Base-by-base conservation (phyloP, 2,797 vertebrate species). In the Botia kubotai region DNA sequence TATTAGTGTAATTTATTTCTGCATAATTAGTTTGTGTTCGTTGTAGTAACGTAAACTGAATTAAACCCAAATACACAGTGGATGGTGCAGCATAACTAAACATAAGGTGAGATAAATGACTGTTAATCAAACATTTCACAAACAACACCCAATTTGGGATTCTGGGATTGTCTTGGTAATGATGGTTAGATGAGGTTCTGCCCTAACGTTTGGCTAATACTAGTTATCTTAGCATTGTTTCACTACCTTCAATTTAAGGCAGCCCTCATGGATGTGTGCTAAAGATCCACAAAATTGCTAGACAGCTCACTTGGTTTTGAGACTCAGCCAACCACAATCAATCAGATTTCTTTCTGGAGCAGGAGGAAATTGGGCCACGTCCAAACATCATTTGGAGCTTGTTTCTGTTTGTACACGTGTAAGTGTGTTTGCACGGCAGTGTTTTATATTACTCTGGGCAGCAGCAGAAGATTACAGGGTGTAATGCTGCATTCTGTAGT, bases 401-500 rank as follows among this genome's bases (percentile, higher is more conserved):
- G 68, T 68, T 71, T 63, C 19, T 63, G 66, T 79, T 72, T 79
- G 57, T 63, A 48, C 57, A 72, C 29, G 16, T 62, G 68, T 72
- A 53, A 63, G 68, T 63, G 26, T 71, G 57, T 71, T 79, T 79
- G 48, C 33, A 0, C 53, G 29, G 29, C 62, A 8, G 60, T 57
- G 77, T 72, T 72, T 71, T 74, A 60, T 76, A 13, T 68, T 53
- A 75, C 52, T 17, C 33, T 48, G 72, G 60, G 19, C 62, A 29
- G 52, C 13, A 73, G 82, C 43, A 26, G 57, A 71, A 79, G 82
- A 83, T 87, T 80, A 77, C 14, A 46, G 66, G 83, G 74, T 88
- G 82, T 85, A 89, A 87, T 86, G 75, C 73, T 58, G 72, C 77
- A 74, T 72, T 80, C 70, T 85, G 72, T 50, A 84, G 80, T 67